Evolutionary conservation across 2,113 vertebrate genomes (phyloP).

Genomic region (Tonatia bakeri): DNA sequence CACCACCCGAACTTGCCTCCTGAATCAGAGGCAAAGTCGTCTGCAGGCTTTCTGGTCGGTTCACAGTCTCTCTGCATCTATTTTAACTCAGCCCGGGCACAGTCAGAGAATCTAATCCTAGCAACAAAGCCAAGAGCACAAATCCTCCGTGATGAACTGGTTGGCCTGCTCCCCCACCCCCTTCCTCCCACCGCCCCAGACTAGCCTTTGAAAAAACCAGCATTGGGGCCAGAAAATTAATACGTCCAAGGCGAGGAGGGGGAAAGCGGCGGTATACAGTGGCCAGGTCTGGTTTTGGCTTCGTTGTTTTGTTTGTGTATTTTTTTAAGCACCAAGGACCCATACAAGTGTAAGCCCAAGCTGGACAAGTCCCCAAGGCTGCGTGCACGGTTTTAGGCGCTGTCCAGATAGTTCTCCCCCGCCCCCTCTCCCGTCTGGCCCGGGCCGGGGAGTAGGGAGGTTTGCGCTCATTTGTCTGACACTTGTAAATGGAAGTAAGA

Average conservation of each 20-base stretch:
- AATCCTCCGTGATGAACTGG: constrained; percentile 35
- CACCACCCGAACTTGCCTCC: constrained; percentile 46
- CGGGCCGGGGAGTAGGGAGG: background rate
- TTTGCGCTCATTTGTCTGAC: constrained; percentile 58
- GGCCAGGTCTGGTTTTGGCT: background rate
- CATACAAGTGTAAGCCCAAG: background rate
- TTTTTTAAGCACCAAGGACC: background rate
- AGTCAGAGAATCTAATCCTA: constrained; percentile 54
- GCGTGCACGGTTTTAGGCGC: background rate
- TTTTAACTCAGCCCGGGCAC: constrained; percentile 66
- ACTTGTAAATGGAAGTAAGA: constrained; percentile 66
- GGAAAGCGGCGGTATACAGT: background rate
- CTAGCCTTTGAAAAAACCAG: constrained; percentile 49
- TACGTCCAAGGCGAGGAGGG: background rate
- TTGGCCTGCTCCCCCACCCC: constrained; percentile 28
- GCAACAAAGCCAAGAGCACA: constrained; percentile 68
- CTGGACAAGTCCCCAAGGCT: background rate
- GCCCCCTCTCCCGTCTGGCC: background rate
- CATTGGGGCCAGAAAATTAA: constrained; percentile 41
- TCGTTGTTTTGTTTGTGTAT: background rate
- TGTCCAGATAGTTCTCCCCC: background rate
- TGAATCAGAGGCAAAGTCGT: constrained; percentile 13
- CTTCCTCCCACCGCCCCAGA: background rate
- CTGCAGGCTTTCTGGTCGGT: constrained; percentile 24
- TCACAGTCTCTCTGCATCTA: constrained; percentile 45